Percentiles rank a stretch among this genome's conserved stretches.
These are phyloP conservation scores for Phoxinus phoxinus DNA, from an alignment of 2,113 vertebrate genomes.

Conservation along the genomic window DNA sequence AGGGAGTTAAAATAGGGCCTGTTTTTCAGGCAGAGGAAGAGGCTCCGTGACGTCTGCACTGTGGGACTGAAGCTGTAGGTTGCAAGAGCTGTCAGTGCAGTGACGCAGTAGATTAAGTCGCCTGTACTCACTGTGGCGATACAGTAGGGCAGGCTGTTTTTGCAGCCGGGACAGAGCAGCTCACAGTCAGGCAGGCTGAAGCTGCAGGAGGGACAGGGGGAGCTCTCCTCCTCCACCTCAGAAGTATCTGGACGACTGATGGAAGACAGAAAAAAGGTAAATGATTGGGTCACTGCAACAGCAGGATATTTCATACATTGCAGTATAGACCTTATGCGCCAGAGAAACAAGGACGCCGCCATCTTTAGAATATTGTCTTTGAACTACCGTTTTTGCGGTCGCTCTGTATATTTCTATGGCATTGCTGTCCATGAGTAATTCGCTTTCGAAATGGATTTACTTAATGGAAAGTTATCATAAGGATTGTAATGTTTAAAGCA, in stretches of 20 bases:
- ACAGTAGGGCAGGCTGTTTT: constrained; percentile 95
- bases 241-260: constrained; percentile 86
- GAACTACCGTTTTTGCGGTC: too few relatives aligned
- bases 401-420: too few relatives aligned
- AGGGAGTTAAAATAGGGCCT: neutral
- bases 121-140: constrained; percentile 85
- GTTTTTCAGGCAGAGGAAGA: constrained; percentile 2
- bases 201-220: constrained; percentile 87
- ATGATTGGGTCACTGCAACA: neutral
- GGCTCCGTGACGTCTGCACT: neutral
- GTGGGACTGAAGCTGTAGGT: neutral
- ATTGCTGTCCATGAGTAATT: too few relatives aligned
- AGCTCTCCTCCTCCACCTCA: constrained; percentile 86
- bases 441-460: too few relatives aligned
- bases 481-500: too few relatives aligned
- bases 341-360: too few relatives aligned
- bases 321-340: too few relatives aligned
- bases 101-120: neutral
- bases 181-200: constrained; percentile 89
- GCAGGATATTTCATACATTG: neutral
- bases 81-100: neutral
- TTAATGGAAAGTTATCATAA: too few relatives aligned
- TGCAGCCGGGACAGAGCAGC: constrained; percentile 91
- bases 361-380: too few relatives aligned
- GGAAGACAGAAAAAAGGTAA: neutral